Base-by-base conservation (phyloP, 2,888 invertebrate genomes). In the Dicyrtoma fusca region DNA sequence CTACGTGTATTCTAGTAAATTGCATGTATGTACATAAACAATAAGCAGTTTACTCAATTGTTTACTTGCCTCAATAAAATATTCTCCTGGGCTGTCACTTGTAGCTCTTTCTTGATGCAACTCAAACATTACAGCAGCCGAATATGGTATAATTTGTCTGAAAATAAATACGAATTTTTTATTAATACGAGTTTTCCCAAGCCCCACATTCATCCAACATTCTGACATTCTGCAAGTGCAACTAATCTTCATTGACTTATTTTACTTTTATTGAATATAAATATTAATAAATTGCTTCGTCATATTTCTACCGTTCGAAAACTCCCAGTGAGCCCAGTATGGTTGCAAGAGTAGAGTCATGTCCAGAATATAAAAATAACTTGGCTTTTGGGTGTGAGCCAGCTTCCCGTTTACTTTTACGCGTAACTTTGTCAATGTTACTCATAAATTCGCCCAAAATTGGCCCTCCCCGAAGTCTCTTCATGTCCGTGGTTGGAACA, bases 341-440 rank as follows among this genome's bases (percentile, higher is more conserved):
- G 79, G 89, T 89, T 0, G 88, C 87, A 5, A 92, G 84, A 0
- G 91, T 90, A 0, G 90, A 88, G 82, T 92, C 92, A 81, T 92
- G 92, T 0, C 89, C 91, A 0, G 88, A 86, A 81, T 89, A 91
- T 71, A 90, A 85, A 77, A 85, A 88, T 71, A 90, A 85, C 82
- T 89, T 90, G 11, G 74, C 75, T 21, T 68, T 70, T 13, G 55
- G 74, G 10, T 69, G 51, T 6, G 69, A 45, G 13, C 44, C 61
- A 14, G n/a, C 59, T 23, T 4, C 19, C 4, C 1, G 21, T 44
- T 44, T 44, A 5, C 42, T 11, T 17, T 34, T 11, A 19, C 51
- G 34, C 17, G 49, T 44, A 80, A 86, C 87, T n/a, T 82, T 83
- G 59, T 85, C 81, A 88, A 90, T 89, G 80, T 90, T 89, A 0